Evolutionary conservation across 2,888 invertebrate species (phyloP).

Genomic region (Stegophylla sp.): DNA sequence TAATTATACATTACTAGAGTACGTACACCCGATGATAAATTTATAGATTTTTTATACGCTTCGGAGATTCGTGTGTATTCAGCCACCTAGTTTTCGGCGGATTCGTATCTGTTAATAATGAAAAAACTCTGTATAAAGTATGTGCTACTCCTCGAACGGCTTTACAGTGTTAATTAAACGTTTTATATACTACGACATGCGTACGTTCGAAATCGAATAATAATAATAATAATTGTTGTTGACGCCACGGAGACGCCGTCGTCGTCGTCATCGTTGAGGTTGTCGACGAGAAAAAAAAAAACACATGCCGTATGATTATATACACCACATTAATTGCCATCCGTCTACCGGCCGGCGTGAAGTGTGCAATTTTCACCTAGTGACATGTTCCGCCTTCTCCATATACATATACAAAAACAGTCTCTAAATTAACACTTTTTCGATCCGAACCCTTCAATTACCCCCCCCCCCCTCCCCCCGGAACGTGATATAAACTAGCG

Average conservation of each 20-base stretch:
- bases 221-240: conserved; percentile 32
- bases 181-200: too few relatives aligned
- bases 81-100: too few relatives aligned
- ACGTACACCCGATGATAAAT: too few relatives aligned
- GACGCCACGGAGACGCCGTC: neutral
- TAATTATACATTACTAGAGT: too few relatives aligned
- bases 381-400: conserved; percentile 50
- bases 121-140: neutral
- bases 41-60: too few relatives aligned
- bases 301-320: conserved; percentile 27
- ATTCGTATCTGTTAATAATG: neutral
- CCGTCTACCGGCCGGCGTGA: conserved; percentile 38
- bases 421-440: conserved; percentile 46
- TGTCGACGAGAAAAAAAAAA: neutral
- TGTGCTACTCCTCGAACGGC: neutral
- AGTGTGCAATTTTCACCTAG: conserved; percentile 44
- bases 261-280: neutral
- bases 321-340: conserved; percentile 30
- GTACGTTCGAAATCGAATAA: neutral
- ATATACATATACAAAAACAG: neutral
- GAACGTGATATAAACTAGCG: conserved; percentile 6
- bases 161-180: neutral
- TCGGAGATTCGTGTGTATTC: too few relatives aligned
- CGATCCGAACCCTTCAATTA: conserved; percentile 47
- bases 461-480: too few relatives aligned